Percentiles rank a stretch among this genome's conserved stretches.
Conservation (phyloP, 2,888 invertebrate genomes). For the Bombylius discolor region DNA sequence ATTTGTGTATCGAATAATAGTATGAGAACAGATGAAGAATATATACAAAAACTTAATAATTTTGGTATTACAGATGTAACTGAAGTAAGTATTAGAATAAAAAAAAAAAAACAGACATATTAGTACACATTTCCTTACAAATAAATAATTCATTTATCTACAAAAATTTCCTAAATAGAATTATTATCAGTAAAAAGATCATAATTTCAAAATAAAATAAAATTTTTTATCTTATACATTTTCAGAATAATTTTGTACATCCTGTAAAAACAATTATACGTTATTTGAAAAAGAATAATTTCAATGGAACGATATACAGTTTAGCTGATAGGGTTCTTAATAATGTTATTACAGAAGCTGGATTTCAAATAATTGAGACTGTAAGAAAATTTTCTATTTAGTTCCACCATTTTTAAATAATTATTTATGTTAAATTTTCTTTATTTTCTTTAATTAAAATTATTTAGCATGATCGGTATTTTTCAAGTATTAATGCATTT, state of each 20-base stretch:
- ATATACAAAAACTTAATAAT: constrained; percentile 22
- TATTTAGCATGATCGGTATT: background rate
- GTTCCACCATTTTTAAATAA: background rate
- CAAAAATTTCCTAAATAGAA: too few relatives aligned
- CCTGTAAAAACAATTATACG: constrained; percentile 35
- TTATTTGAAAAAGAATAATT: constrained; percentile 37
- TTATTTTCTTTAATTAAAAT: too few relatives aligned
- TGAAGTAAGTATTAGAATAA: constrained; percentile 17
- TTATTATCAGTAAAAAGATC: too few relatives aligned
- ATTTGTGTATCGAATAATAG: constrained; percentile 37
- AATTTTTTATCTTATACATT: background rate
- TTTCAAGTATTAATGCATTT: constrained; percentile 1
- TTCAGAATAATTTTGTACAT: constrained; percentile 30
- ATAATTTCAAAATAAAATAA: too few relatives aligned
- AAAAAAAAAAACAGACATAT: too few relatives aligned
- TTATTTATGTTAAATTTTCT: too few relatives aligned
- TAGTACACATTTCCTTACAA: too few relatives aligned
- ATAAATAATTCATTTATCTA: too few relatives aligned
- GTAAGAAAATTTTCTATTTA: constrained; percentile 20
- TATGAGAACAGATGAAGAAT: constrained; percentile 24
- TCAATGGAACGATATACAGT: constrained; percentile 34
- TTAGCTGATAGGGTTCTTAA: constrained; percentile 30
- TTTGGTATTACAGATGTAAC: constrained; percentile 21
- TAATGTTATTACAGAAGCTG: constrained; percentile 29
- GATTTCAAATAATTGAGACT: constrained; percentile 31